phyloP scores from a whole-genome alignment of 2,113 vertebrate genomes.

The Bostrychus sinensis region DNA sequence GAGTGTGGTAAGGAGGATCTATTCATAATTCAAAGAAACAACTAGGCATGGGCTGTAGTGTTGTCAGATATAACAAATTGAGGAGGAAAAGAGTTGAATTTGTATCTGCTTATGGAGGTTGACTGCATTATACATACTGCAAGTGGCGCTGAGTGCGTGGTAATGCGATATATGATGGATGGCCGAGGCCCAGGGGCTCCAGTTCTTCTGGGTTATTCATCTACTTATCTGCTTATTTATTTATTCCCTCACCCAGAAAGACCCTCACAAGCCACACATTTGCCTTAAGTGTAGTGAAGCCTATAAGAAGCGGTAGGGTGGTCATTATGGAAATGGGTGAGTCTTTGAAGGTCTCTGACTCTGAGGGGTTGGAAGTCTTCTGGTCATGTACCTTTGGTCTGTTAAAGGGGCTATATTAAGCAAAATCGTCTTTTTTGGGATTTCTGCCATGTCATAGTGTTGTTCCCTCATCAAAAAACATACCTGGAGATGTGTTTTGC shows the following conservation, averaged over 20 bases:
- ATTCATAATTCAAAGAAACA: conserved; percentile 79
- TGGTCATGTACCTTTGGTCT: conserved; percentile 28
- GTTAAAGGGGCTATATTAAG: too few relatives aligned
- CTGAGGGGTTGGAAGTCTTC: conserved; percentile 26
- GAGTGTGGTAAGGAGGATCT: conserved; percentile 59
- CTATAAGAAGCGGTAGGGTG: conserved; percentile 13
- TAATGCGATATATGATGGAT: conserved; percentile 84
- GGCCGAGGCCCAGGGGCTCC: conserved; percentile 58
- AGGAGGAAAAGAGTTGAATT: conserved; percentile 74
- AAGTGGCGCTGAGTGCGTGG: conserved; percentile 67
- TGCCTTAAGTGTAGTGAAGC: conserved; percentile 49
- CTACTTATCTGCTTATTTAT: conserved; percentile 81
- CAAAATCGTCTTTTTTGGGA: too few relatives aligned
- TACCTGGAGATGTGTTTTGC: too few relatives aligned
- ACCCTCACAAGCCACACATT: conserved; percentile 62
- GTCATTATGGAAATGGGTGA: conserved; percentile 42
- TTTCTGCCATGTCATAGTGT: too few relatives aligned
- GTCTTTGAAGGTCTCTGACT: conserved; percentile 3
- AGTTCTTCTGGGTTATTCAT: conserved; percentile 76
- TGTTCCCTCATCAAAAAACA: too few relatives aligned
- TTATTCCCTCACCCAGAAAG: conserved; percentile 74
- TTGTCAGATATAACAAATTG: conserved; percentile 83
- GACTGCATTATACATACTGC: conserved; percentile 78
- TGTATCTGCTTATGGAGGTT: conserved; percentile 78
- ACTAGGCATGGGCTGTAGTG: conserved; percentile 54